Evolutionary conservation across 2,797 vertebrate genomes (phyloP).

Genomic region (Sebastes iracundus): DNA sequence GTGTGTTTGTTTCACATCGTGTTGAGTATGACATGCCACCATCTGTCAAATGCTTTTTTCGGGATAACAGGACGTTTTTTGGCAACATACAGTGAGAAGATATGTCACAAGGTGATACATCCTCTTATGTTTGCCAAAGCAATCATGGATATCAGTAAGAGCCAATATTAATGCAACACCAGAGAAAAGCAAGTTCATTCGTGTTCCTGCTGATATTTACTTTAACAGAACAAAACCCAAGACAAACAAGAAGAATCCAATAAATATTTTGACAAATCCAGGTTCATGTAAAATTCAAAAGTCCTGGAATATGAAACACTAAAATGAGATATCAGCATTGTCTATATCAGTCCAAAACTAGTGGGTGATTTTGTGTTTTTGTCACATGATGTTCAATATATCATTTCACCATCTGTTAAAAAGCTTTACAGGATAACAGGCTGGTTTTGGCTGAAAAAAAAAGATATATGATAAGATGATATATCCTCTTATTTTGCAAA

Average conservation of each 20-base stretch:
- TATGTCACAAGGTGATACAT: not conserved
- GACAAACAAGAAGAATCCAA: not conserved
- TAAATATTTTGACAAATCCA: not conserved
- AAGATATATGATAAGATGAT: not conserved
- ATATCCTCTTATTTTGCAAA: not conserved
- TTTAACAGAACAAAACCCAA: not conserved
- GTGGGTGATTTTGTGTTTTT: not conserved
- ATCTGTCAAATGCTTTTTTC: constrained; percentile 26
- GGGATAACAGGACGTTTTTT: constrained; percentile 4
- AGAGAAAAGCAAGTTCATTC: not conserved
- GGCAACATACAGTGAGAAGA: not conserved
- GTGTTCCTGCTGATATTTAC: not conserved
- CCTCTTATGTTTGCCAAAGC: not conserved
- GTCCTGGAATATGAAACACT: not conserved
- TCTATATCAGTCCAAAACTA: not conserved
- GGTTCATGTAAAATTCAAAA: not conserved
- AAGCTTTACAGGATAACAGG: not conserved
- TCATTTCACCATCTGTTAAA: constrained; percentile 13
- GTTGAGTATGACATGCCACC: constrained; percentile 1
- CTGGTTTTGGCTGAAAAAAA: not conserved
- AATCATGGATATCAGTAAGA: not conserved
- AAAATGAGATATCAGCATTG: not conserved
- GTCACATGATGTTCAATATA: not conserved
- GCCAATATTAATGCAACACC: not conserved
- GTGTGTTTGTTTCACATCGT: not conserved